These are phyloP conservation scores for Tupiocoris notatus DNA, from an alignment of 2,888 invertebrate species.

Conservation along the genomic window DNA sequence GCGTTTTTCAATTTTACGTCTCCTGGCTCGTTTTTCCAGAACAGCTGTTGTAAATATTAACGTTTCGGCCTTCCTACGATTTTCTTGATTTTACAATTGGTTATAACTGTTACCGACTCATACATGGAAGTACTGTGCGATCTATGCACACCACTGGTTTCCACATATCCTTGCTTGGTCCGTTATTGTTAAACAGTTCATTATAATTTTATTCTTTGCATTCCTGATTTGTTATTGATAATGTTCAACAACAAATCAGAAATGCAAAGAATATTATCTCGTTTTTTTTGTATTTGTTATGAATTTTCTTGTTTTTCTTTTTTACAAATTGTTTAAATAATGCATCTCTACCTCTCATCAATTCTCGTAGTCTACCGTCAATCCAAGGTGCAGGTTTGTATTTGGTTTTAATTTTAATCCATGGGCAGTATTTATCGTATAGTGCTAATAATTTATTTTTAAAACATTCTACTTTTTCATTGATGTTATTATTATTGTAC, in stretches of 20 bases:
- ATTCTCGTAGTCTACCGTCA: not conserved
- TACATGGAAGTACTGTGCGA: too few species aligned
- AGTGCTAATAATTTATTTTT: not conserved
- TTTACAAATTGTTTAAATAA: not conserved
- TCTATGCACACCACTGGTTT: too few species aligned
- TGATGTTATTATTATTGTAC: not conserved
- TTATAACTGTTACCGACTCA: too few species aligned
- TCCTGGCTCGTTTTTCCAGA: too few species aligned
- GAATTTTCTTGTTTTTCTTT: not conserved
- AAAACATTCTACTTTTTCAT: not conserved
- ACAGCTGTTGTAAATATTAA: too few species aligned
- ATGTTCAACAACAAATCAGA: too few species aligned
- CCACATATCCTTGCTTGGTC: not conserved
- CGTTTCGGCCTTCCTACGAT: too few species aligned
- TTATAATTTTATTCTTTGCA: not conserved
- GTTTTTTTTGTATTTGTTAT: not conserved
- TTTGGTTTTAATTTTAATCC: too few species aligned
- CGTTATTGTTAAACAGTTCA: not conserved
- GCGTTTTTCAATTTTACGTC: too few species aligned
- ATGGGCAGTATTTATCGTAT: not conserved
- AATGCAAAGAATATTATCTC: too few species aligned
- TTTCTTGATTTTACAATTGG: too few species aligned
- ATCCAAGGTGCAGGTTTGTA: slow-evolving; percentile 6
- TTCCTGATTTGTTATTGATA: slow-evolving; percentile 6
- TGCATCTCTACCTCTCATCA: not conserved